A percentile compares a stretch with the other conserved stretches of the same genome.
Evolutionary conservation across 2,888 invertebrate species (phyloP).

Genomic region (Zaprionus obscuricornis): DNA sequence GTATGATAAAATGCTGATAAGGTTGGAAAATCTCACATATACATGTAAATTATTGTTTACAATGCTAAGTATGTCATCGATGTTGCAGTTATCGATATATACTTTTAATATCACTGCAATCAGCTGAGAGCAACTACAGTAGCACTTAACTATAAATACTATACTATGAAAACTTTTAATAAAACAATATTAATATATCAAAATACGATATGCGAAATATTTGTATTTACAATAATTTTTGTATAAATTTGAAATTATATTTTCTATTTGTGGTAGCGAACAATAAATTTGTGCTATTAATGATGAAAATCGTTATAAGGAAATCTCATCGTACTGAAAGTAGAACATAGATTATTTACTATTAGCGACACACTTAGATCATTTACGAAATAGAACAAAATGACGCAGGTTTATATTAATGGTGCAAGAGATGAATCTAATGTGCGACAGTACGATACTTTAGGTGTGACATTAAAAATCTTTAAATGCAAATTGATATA

Average conservation of each 20-base stretch:
- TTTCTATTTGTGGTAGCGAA: too few relatives aligned
- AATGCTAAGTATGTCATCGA: slow-evolving; percentile 1
- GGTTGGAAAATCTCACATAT: slow-evolving; percentile 33
- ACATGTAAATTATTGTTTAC: slow-evolving; percentile 37
- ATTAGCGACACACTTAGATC: slow-evolving; percentile 16
- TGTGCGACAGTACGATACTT: slow-evolving; percentile 67
- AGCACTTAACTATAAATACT: too few relatives aligned
- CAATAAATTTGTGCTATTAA: too few relatives aligned
- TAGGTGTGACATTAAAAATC: slow-evolving; percentile 62
- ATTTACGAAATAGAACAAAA: slow-evolving; percentile 31
- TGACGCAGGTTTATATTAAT: slow-evolving; percentile 74
- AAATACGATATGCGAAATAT: too few relatives aligned
- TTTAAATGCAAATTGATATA: not conserved
- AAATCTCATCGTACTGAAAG: slow-evolving; percentile 23
- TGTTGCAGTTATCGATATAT: slow-evolving; percentile 31
- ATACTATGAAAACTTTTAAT: too few relatives aligned
- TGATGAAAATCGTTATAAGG: slow-evolving; percentile 16
- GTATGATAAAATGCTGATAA: slow-evolving; percentile 48
- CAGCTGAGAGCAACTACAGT: too few relatives aligned
- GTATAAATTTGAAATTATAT: too few relatives aligned
- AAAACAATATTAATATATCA: too few relatives aligned
- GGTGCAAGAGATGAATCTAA: slow-evolving; percentile 70
- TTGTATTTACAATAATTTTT: too few relatives aligned
- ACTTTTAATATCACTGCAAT: too few relatives aligned
- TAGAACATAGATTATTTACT: slow-evolving; percentile 32